Base-by-base conservation (phyloP, 2,113 vertebrate genomes). In the Ondatra zibethicus region DNA sequence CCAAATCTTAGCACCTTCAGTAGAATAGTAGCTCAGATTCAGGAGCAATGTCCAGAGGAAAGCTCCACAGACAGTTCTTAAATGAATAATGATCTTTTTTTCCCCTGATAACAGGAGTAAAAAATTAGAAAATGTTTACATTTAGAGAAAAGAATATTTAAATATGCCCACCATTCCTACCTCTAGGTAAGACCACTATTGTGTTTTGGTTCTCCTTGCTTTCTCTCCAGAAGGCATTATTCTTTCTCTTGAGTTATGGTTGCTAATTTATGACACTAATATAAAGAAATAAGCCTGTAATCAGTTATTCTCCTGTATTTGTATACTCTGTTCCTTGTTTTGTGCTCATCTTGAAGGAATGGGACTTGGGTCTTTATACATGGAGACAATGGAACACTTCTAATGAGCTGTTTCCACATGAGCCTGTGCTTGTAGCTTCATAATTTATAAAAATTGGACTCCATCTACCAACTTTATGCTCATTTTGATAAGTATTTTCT, bases 41-140 rank as follows among this genome's bases (percentile, higher is more conserved):
- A 93, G 72, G 84, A 89, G 33, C 94, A 75, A 47, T 52, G 23
- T 80, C 78, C 2, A 72, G n/a, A 91, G 23, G 50, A 73, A 42
- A 84, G 7, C 3, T 36, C 4, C 25, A 66, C 25, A 81, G 39
- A 91, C 11, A 5, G 27, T 91, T 73, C 29, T 73, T n/a, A 66
- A 86, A 33, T 75, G 1, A 39, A 12, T 36, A 39, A 21, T 21
- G 8, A 36, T 36, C 7, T 33, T n/a, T 5, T 16, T 95, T 90
- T 88, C 3, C 55, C 80, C 33, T 52, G 39, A 45, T 88, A 63
- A 70, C 70, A 55, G 78, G 36, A 86, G 27, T 42, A 66, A 47
- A 82, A 78, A 13, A 72, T 93, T 70, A 11, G 92, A 95, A 95
- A 96, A 94, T n/a, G 82, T 50, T 89, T 33, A n/a, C 3, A 23